Conservation (phyloP, 2,113 vertebrate genomes). For the Anarhynchus alexandrinus region DNA sequence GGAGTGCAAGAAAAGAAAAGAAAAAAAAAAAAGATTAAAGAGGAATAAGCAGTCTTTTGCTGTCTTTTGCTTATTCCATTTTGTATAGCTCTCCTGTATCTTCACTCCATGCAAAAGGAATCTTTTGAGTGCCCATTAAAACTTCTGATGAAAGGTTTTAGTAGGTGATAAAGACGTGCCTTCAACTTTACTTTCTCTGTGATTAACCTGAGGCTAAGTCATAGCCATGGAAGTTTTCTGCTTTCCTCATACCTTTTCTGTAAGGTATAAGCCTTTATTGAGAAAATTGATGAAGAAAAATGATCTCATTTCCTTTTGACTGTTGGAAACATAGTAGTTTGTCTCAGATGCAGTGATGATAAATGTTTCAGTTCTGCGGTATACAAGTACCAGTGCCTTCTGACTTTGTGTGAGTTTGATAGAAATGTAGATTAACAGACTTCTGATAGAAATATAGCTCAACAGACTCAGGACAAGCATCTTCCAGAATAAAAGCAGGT, state of each 20-base stretch:
- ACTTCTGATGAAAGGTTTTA: background rate
- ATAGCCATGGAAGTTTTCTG: background rate
- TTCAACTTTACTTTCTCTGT: background rate
- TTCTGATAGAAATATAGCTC: background rate
- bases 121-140: background rate
- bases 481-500: background rate
- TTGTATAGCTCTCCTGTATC: background rate
- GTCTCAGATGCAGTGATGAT: background rate
- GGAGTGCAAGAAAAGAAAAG: background rate
- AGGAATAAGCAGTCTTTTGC: background rate
- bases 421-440: background rate
- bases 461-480: background rate
- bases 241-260: background rate
- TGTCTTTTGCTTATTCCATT: background rate
- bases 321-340: background rate
- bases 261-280: background rate
- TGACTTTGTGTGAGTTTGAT: background rate
- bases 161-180: background rate
- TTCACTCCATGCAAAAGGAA: background rate
- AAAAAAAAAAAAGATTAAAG: background rate
- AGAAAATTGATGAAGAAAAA: background rate
- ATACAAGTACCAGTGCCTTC: background rate
- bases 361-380: background rate
- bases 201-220: background rate
- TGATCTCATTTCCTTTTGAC: background rate